Evolutionary conservation across 35 echinoderm and acorn worm species (phyloP).

Genomic region (Nesometra sesokonis): DNA sequence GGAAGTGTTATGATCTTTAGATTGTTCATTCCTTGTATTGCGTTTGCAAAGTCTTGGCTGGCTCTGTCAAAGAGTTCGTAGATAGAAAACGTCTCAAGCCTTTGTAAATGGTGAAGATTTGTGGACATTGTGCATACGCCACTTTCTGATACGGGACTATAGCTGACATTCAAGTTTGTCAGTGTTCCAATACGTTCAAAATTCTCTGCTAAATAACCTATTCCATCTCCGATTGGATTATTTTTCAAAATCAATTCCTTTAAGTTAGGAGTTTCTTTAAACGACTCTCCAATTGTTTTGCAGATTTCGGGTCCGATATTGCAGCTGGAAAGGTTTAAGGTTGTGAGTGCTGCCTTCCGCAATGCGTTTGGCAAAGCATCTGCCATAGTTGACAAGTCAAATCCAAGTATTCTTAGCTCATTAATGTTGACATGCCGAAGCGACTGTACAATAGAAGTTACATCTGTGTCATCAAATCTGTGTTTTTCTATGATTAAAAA

Average conservation of each 20-base stretch:
- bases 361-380: neutral
- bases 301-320: neutral
- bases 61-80: neutral
- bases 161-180: neutral
- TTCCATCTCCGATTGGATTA: neutral
- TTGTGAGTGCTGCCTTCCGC: neutral
- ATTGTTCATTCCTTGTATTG: neutral
- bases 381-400: neutral
- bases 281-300: neutral
- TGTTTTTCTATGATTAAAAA: neutral
- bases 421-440: neutral
- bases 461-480: neutral
- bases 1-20: neutral
- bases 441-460: neutral
- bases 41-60: neutral
- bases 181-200: neutral
- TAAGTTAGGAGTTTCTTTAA: neutral
- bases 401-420: neutral
- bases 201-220: neutral
- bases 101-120: neutral
- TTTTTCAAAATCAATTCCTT: neutral
- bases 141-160: neutral
- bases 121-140: neutral
- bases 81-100: neutral
- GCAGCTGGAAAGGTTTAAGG: neutral